Conservation (phyloP, 2,888 invertebrate genomes). For the Nycteola revayana region DNA sequence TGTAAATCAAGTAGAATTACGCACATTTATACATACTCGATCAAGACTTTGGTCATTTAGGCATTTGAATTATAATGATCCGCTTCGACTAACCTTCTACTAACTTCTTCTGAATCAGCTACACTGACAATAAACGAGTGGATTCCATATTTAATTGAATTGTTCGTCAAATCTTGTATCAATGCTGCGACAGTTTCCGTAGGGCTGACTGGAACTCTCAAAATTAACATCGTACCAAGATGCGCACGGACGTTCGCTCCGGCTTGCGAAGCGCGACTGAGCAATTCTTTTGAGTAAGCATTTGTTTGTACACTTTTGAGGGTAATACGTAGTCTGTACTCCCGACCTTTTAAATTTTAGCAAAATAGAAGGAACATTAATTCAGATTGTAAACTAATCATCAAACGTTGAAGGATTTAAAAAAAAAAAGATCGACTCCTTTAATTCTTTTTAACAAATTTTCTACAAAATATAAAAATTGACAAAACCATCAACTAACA, state of each 20-base stretch:
- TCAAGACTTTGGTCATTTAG: no score
- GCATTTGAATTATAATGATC: no score
- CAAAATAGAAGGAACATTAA: no score
- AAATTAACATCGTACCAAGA: slow-evolving; percentile 58
- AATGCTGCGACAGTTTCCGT: slow-evolving; percentile 48
- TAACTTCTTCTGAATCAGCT: slow-evolving; percentile 66
- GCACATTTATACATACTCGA: no score
- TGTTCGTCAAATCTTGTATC: slow-evolving; percentile 43
- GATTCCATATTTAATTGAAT: slow-evolving; percentile 48
- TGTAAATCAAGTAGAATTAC: no score
- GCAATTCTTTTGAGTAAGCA: slow-evolving; percentile 26
- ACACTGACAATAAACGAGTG: slow-evolving; percentile 55
- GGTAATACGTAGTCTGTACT: slow-evolving; percentile 54
- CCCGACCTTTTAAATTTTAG: slow-evolving; percentile 45
- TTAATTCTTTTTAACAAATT: no score
- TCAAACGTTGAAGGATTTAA: no score
- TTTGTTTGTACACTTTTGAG: slow-evolving; percentile 19
- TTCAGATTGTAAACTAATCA: no score
- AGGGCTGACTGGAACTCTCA: slow-evolving; percentile 54
- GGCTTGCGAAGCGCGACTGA: slow-evolving; percentile 33
- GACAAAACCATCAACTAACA: neutral
- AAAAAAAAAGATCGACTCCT: no score
- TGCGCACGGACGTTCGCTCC: slow-evolving; percentile 58
- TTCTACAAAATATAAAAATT: neutral
- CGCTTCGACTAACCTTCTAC: slow-evolving; percentile 47